These are phyloP conservation scores for Seira sanloemensis DNA, from an alignment of 2,888 invertebrate genomes.

Conservation along the genomic window DNA sequence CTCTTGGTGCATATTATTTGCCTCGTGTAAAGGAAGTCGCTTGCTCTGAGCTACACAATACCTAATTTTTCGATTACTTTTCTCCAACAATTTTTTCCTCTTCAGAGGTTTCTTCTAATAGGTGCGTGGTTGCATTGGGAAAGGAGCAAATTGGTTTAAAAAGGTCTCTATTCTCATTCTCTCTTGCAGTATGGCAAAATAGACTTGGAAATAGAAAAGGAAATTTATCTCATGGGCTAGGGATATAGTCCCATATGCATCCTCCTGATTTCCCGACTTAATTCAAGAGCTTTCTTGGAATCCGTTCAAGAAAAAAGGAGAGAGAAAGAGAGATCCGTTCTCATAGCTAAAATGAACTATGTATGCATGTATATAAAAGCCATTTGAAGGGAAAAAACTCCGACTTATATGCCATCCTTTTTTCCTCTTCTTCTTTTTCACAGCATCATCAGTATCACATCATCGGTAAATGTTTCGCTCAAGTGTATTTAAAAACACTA, in stretches of 20 bases:
- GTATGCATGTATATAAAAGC: too few species aligned
- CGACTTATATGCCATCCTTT: background rate
- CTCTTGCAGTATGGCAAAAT: background rate
- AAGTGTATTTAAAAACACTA: background rate
- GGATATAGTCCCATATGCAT: background rate
- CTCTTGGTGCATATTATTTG: constrained; percentile 5
- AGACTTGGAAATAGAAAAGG: too few species aligned
- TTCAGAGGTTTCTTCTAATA: too few species aligned
- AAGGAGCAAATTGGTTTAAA: background rate
- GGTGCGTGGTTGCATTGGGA: background rate
- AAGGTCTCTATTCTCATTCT: background rate
- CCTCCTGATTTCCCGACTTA: constrained; percentile 21
- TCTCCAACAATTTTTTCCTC: too few species aligned
- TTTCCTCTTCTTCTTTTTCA: background rate
- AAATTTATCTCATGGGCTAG: background rate
- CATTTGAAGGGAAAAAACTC: too few species aligned
- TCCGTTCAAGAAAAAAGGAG: constrained; percentile 46
- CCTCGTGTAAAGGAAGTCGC: constrained; percentile 9
- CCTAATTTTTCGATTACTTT: too few species aligned
- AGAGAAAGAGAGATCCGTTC: background rate
- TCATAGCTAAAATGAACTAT: background rate
- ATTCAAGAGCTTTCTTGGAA: constrained; percentile 36
- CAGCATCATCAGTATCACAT: too few species aligned
- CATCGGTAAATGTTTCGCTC: background rate
- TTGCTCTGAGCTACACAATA: background rate